Evolutionary conservation across 2,888 invertebrate species (phyloP), one percentile per base, ranked within the genome.

Genomic region (Pocota personata): DNA sequence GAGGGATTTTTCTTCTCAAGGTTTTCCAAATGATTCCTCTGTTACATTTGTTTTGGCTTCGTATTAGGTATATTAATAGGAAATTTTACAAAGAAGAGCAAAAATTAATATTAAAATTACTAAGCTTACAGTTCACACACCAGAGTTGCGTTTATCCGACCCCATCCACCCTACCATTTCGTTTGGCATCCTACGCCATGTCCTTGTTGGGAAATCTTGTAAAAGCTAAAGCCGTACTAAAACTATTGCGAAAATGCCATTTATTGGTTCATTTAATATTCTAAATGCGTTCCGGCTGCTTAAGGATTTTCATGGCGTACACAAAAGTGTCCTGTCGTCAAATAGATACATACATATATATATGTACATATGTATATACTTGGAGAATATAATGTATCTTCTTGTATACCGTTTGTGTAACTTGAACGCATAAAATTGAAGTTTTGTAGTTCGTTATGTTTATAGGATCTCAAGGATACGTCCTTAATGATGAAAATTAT

Each of bases 161-260:
- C 30, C 5, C 27, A 43, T 35, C 14, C 46, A 1, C n/a, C 14
- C 71, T 0, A 1, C 30, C n/a, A 24, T 8, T 37, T 7, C n/a
- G 57, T 2, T 46, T 50, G 14, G 37, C 32, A 57, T 60, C 32
- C 50, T 40, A 12, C n/a, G 27, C 16, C 64, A 69, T 72, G 58
- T 69, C 52, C 30, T 62, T 37, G 64, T 80, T 80, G 52, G 67
- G 48, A 62, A 73, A 66, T 80, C 80, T 75, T 75, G 64, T 64
- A 69, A 75, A 75, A 71, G 64, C 52, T 83, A 71, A 83, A 71
- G 80, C 37, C 75, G 55, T 69, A 46, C 57, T 43, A 57, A 82
- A 86, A 86, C 86, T 86, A 86, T 86, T 82, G 66, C 46, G 60
- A 77, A 80, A 77, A 82, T 82, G 82, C 77, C 86, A 80, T 86